Evolutionary conservation across 2,888 invertebrate species (phyloP), one percentile per base, ranked within the genome.

Genomic region (Himalopsyche kuldschensis): DNA sequence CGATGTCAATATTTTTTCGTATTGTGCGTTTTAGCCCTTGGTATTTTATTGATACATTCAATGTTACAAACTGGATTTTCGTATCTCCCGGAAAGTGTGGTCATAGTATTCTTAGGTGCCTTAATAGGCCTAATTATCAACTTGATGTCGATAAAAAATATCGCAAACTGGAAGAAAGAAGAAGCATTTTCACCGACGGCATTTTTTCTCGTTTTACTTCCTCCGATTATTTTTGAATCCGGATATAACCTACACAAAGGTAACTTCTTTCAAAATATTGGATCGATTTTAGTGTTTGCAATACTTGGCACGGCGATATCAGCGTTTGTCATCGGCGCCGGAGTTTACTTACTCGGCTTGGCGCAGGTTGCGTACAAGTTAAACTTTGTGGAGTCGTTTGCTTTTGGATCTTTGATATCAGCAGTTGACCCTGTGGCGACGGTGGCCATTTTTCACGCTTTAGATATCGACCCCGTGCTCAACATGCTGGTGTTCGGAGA

Each of bases 361-460:
- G 98, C 96, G 0, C 95, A 96, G 88, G 96, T 97, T 10, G 98
- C 98, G 0, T 99, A 98, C 89, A 94, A 95, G 89, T 92, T 99
- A 83, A 96, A 96, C 89, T 97, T 99, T 90, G 96, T 98, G 8
- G 98, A 99, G 90, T 98, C 99, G 82, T 99, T 99, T 92, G 99
- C 99, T 0, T 99, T 99, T 92, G 99, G 99, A 8, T 98, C 99
- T 0, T 91, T 98, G 85, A 99, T 99, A 89, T 99, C 99, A 1
- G 99, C 99, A 32, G 99, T 99, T 4, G 99, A 99, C 91, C 99
- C 99, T 0, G 99, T 99, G 0, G 99, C 99, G 4, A 99, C 99
- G 0, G 96, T 99, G 35, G 99, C 99, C 11, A 99, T 99, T 87
- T 99, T 99, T 89, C 98, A 99, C 91, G 99, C 99, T 1, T 91